Evolutionary conservation across 2,888 invertebrate species (phyloP).

Genomic region (Phytoseiulus persimilis): DNA sequence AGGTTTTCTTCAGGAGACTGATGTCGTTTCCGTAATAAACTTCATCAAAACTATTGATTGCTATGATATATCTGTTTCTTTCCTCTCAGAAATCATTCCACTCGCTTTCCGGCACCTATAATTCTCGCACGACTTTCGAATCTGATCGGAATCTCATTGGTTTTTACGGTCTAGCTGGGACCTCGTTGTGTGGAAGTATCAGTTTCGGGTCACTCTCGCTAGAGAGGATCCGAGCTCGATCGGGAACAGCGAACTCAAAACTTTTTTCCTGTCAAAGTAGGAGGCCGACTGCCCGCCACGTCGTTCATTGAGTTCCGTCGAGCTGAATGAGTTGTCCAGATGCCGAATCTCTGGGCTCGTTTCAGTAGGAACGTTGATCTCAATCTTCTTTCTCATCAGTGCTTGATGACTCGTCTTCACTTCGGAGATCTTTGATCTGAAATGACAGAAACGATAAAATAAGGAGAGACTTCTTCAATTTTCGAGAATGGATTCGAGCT

Average conservation of each 20-base stretch:
- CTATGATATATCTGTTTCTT: neutral
- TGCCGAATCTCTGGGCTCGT: neutral
- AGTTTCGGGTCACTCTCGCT: neutral
- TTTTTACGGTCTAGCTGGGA: neutral
- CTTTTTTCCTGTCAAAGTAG: neutral
- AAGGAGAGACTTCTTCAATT: neutral
- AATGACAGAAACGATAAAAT: neutral
- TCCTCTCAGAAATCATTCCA: neutral
- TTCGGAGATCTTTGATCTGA: slow-evolving; percentile 43
- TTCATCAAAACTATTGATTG: too few species aligned
- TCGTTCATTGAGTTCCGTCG: neutral
- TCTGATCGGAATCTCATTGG: neutral
- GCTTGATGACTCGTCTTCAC: slow-evolving; percentile 42
- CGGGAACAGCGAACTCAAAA: neutral
- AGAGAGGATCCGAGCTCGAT: neutral
- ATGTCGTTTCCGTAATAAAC: neutral
- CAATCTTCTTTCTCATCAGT: slow-evolving; percentile 29
- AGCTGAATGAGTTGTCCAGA: neutral
- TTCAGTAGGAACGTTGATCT: neutral
- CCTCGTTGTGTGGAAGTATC: neutral
- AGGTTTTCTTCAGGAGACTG: neutral
- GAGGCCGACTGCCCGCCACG: neutral
- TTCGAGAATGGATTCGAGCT: neutral
- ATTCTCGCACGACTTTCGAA: neutral
- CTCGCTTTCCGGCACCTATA: neutral